Conservation (phyloP, 2,797 vertebrate species). For the Danio aesculapii region DNA sequence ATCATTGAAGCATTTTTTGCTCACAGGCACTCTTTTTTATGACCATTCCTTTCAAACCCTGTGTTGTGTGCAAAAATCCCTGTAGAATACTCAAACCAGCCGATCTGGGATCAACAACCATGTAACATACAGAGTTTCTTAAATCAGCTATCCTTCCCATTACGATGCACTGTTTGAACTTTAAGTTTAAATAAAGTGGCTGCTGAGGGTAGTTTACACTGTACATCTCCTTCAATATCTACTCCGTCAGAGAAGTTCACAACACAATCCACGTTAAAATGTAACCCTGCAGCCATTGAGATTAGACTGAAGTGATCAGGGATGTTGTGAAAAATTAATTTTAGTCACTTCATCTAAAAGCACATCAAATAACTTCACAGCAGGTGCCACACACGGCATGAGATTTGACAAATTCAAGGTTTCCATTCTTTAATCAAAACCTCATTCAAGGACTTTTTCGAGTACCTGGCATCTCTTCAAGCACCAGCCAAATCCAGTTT, state of each 20-base stretch:
- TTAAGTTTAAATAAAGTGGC: too few relatives aligned
- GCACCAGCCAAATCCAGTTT: neutral
- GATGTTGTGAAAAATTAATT: neutral
- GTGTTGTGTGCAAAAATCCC: too few relatives aligned
- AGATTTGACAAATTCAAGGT: neutral
- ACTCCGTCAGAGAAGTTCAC: neutral
- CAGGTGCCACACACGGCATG: neutral
- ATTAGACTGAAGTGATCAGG: neutral
- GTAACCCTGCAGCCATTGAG: neutral
- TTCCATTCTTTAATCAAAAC: neutral
- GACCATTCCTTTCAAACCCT: too few relatives aligned
- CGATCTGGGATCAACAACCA: too few relatives aligned
- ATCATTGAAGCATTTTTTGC: too few relatives aligned
- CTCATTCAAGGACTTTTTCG: constrained; percentile 2
- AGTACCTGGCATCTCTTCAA: neutral
- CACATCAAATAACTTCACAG: neutral
- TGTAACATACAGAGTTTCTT: too few relatives aligned
- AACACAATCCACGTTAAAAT: neutral
- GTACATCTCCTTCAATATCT: neutral
- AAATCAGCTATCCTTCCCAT: too few relatives aligned
- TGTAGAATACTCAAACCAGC: too few relatives aligned
- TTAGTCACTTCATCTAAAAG: neutral
- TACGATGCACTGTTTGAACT: too few relatives aligned
- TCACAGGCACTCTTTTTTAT: too few relatives aligned
- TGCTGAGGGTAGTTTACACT: neutral